phyloP scores from a whole-genome alignment of 2,797 vertebrate species.

The Triplophysa yarkandensis region DNA sequence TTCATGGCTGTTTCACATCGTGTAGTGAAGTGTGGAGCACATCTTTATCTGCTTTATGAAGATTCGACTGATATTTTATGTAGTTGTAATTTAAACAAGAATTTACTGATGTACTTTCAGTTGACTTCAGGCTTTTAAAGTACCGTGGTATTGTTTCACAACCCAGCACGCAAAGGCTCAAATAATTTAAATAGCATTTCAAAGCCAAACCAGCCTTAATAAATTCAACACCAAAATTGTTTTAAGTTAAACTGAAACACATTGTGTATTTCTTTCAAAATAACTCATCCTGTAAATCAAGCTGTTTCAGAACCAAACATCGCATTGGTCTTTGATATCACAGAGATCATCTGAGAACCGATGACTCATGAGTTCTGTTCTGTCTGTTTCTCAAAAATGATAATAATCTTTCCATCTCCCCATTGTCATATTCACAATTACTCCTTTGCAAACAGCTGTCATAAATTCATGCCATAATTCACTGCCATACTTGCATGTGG shows the following conservation, averaged over 20 bases:
- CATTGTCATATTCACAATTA: constrained; percentile 48
- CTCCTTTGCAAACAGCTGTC: constrained; percentile 47
- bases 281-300: constrained; percentile 42
- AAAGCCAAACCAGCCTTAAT: constrained; percentile 41
- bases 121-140: constrained; percentile 1
- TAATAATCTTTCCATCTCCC: constrained; percentile 61
- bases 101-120: background rate
- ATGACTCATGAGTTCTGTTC: constrained; percentile 61
- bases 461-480: constrained; percentile 43
- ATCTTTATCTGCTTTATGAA: constrained; percentile 5
- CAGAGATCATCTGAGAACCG: constrained; percentile 64
- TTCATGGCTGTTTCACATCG: constrained; percentile 25
- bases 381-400: constrained; percentile 60
- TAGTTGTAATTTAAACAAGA: constrained; percentile 3
- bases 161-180: constrained; percentile 34
- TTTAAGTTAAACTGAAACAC: constrained; percentile 43
- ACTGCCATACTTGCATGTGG: constrained; percentile 25
- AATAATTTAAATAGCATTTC: constrained; percentile 40
- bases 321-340: constrained; percentile 60
- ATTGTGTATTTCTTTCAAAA: constrained; percentile 37
- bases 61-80: constrained; percentile 25
- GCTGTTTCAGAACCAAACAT: constrained; percentile 37
- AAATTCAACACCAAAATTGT: constrained; percentile 38
- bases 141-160: constrained; percentile 12
- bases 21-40: background rate